Evolutionary conservation across 2,888 invertebrate species (phyloP).

Genomic region (Lepidonotus clava): DNA sequence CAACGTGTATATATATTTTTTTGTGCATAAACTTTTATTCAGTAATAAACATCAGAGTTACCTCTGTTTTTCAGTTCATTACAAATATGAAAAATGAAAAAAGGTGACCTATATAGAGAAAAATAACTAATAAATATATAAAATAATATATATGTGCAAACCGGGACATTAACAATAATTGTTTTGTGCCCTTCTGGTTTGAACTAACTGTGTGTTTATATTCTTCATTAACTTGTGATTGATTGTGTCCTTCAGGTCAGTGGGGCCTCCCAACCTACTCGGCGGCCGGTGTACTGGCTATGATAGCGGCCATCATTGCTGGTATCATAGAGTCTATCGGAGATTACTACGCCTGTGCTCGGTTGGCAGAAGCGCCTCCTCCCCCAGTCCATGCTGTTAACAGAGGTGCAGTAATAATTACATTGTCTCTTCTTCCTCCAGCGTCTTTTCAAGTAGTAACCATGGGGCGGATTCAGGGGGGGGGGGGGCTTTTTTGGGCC

Average conservation of each 20-base stretch:
- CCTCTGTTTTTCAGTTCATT: no score
- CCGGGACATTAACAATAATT: neutral
- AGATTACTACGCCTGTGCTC: constrained; percentile 93
- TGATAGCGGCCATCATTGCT: constrained; percentile 75
- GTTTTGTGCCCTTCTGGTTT: neutral
- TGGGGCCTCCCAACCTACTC: constrained; percentile 78
- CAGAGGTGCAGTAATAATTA: no score
- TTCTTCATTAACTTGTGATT: no score
- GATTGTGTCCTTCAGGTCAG: constrained; percentile 72
- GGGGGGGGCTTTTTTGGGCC: no score
- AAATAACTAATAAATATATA: no score
- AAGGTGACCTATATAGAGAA: no score
- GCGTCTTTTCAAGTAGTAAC: neutral
- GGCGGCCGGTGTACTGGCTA: constrained; percentile 74
- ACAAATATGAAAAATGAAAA: no score
- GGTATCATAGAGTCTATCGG: constrained; percentile 84
- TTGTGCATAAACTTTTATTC: no score
- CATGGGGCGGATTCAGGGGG: no score
- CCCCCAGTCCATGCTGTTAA: constrained; percentile 94
- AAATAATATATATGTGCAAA: neutral
- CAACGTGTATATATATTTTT: no score
- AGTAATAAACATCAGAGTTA: no score
- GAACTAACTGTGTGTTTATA: no score
- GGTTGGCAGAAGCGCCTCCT: constrained; percentile 86
- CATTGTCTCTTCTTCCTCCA: neutral